These are phyloP conservation scores for Scaeva pyrastri DNA, from an alignment of 2,888 invertebrate species.

Conservation along the genomic window DNA sequence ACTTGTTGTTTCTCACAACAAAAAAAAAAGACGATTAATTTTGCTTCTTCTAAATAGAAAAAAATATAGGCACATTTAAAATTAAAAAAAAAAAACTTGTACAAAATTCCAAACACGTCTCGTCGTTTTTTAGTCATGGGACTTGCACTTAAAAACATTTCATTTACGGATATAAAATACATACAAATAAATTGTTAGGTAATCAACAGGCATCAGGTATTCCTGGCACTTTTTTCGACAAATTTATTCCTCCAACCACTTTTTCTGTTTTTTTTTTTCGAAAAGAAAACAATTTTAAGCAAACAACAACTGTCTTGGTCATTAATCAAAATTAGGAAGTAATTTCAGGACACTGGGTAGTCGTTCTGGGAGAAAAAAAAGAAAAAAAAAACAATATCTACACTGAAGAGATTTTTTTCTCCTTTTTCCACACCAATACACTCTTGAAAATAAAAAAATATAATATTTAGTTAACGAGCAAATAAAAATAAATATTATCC, in stretches of 20 bases:
- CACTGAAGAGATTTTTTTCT: background rate
- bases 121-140: background rate
- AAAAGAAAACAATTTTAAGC: conserved; percentile 9
- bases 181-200: conserved; percentile 38
- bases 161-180: background rate
- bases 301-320: conserved; percentile 30
- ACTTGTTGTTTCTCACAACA: conserved; percentile 16
- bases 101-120: conserved; percentile 25
- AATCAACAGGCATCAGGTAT: conserved; percentile 49
- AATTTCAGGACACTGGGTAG: conserved; percentile 42
- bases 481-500: conserved; percentile 51
- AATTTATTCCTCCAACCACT: conserved; percentile 11
- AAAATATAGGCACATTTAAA: background rate
- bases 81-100: background rate
- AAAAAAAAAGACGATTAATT: conserved; percentile 17
- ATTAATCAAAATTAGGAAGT: conserved; percentile 48
- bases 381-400: background rate
- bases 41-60: background rate
- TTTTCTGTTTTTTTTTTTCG: background rate
- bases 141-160: conserved; percentile 24
- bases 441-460: conserved; percentile 20
- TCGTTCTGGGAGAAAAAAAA: conserved; percentile 15
- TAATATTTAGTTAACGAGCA: conserved; percentile 52
- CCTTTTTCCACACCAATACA: background rate
- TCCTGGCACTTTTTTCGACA: conserved; percentile 13